A percentile compares a stretch with the other conserved stretches of the same genome.
phyloP scores from a whole-genome alignment of 2,888 invertebrate genomes.

The Gerris lacustris region DNA sequence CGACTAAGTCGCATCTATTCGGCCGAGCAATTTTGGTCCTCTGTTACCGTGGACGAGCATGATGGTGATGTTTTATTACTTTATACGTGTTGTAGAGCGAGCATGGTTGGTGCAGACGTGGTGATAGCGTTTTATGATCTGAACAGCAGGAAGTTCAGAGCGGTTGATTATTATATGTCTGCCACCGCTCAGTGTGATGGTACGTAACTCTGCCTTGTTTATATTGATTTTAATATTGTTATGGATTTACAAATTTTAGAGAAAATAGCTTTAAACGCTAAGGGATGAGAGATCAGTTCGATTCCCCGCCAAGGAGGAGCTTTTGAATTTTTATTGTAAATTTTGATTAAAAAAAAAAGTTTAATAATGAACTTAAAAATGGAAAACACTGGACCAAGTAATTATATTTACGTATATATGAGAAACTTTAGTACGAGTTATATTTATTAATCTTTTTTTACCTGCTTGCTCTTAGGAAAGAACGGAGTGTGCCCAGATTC shows the following conservation, averaged over 20 bases:
- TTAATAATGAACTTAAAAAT: too few species aligned
- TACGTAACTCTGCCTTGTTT: constrained; percentile 9
- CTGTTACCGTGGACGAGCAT: too few species aligned
- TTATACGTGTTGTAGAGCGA: constrained; percentile 31
- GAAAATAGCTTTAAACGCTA: background rate
- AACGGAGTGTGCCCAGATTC: constrained; percentile 77
- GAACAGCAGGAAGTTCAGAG: constrained; percentile 49
- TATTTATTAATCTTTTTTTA: background rate
- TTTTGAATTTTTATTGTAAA: too few species aligned
- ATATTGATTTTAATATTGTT: background rate
- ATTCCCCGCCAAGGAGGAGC: background rate
- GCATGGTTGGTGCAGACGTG: constrained; percentile 61
- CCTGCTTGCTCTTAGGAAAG: constrained; percentile 34
- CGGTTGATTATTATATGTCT: constrained; percentile 74
- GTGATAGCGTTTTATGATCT: constrained; percentile 64
- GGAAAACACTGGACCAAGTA: too few species aligned
- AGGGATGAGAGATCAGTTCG: background rate
- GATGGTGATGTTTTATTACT: too few species aligned
- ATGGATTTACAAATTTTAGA: background rate
- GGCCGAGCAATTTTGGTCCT: too few species aligned
- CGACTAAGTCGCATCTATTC: too few species aligned
- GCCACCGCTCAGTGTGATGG: constrained; percentile 46
- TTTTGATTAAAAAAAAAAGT: too few species aligned
- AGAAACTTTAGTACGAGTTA: too few species aligned
- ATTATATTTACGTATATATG: too few species aligned